Evolutionary conservation across 2,888 invertebrate species (phyloP), one percentile per base, ranked within the genome.

Genomic region (Epinotia nisella): DNA sequence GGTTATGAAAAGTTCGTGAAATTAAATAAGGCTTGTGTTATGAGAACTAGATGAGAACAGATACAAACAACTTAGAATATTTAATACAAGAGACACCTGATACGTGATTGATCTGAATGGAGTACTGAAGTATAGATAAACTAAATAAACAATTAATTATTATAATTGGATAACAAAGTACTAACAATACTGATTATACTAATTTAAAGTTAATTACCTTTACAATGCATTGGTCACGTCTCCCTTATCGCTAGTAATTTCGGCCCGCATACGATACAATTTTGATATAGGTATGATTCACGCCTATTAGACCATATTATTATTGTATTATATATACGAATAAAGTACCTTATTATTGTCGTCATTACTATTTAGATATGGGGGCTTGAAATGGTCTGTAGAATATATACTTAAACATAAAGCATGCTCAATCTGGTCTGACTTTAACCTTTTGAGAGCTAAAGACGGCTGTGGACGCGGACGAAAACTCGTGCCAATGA

Each of bases 231-330:
- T 62, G 29, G 56, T 62, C 64, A 64, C 70, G 70, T 70, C 56
- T 56, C 5, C 56, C 64, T 70, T 70, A 70, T 70, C 70, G 53
- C 35, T 21, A 55, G 65, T 55, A 15, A 39, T 65, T 66, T 66
- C 39, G 56, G 41, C 41, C 53, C 55, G 55, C 56, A 66, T 66
- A 21, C 35, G 9, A 9, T 21, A 53, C 21, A 41, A 41, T 41
- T 41, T 56, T 24, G 9, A 21, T 45, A 35, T 41, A 10, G 15
- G 21, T 56, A 56, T 66, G 24, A 64, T 35, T 19, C 19, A 53
- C 19, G 53, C 53, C 64, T 4, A 35, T n/a, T 69, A 21, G 2
- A 4, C 39, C n/a, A 55, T 39, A 19, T 39, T 55, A 39, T 39
- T 51, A 53, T 69, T 24, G 60, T 19, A 61, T 41, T 58, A n/a